phyloP scores from a whole-genome alignment of 2,797 vertebrate species.

The Coregonus sp. region DNA sequence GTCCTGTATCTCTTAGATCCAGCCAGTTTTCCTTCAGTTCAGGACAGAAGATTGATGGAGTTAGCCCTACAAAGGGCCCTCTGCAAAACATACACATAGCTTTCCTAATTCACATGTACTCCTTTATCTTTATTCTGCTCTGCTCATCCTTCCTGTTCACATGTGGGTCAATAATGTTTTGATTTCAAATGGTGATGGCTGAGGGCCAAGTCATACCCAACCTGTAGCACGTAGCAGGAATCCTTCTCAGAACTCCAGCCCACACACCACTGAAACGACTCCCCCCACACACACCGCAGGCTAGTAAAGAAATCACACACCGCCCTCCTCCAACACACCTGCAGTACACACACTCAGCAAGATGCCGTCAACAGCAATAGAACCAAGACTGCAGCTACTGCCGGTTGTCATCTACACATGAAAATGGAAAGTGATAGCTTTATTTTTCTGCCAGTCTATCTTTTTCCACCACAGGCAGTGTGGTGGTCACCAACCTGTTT shows the following conservation, averaged over 20 bases:
- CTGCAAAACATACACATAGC: no score
- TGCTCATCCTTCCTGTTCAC: no score
- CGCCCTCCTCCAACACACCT: conserved; percentile 13
- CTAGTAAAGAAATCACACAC: conserved; percentile 25
- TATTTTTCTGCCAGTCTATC: conserved; percentile 27
- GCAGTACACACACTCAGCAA: conserved; percentile 30
- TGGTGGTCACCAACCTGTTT: not conserved
- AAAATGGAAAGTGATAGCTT: conserved; percentile 29
- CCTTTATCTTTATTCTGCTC: conserved; percentile 22
- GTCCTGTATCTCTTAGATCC: no score
- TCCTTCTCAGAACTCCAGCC: conserved; percentile 66
- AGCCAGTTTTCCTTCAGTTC: no score
- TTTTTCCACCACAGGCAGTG: conserved; percentile 14
- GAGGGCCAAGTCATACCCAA: conserved; percentile 56
- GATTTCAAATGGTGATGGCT: conserved; percentile 62
- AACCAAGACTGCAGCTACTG: conserved; percentile 46
- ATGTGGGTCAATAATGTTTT: not conserved
- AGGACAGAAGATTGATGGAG: no score
- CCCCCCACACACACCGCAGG: conserved; percentile 41
- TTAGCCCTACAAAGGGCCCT: no score
- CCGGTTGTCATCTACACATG: conserved; percentile 42
- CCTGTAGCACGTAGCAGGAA: conserved; percentile 59
- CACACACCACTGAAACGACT: conserved; percentile 42
- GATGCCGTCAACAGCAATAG: conserved; percentile 26
- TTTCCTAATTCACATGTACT: no score